phyloP scores from a whole-genome alignment of 2,797 vertebrate genomes.

The Typhlichthys subterraneus region DNA sequence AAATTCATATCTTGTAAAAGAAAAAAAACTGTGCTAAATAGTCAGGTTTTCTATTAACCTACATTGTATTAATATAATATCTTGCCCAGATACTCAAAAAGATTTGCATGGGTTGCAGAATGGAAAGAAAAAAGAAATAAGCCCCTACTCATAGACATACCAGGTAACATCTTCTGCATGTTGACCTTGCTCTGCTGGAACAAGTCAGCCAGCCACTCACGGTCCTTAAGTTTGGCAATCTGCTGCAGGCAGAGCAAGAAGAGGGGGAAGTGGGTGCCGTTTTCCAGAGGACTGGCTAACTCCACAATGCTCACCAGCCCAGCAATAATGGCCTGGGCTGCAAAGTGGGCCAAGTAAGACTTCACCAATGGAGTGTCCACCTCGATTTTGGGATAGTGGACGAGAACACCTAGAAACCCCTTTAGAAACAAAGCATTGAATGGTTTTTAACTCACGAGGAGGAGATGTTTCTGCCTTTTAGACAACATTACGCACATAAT shows the following conservation, averaged over 20 bases:
- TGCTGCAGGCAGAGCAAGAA: conserved; percentile 99
- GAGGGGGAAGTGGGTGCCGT: conserved; percentile 95
- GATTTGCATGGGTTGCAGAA: neutral
- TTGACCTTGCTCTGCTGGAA: conserved; percentile 98
- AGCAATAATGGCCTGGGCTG: conserved; percentile 88
- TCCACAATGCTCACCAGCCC: conserved; percentile 93
- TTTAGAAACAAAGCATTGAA: conserved; percentile 37
- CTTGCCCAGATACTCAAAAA: no score
- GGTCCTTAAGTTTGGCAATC: conserved; percentile 92
- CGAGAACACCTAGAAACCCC: conserved; percentile 91
- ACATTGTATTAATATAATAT: no score
- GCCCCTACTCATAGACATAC: conserved; percentile 69
- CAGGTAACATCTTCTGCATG: conserved; percentile 99
- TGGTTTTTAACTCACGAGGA: no score
- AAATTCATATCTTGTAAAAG: no score
- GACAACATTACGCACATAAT: neutral
- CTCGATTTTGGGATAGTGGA: conserved; percentile 96
- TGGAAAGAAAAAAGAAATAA: neutral
- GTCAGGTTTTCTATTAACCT: no score
- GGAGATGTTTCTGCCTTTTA: neutral
- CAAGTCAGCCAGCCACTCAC: conserved; percentile 93
- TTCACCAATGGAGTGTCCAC: conserved; percentile 95
- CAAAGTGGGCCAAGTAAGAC: conserved; percentile 97
- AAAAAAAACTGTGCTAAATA: no score
- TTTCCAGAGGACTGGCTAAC: conserved; percentile 94